Percentiles rank a stretch among this genome's conserved stretches.
Evolutionary conservation across 2,113 vertebrate species (phyloP).

Genomic region (Pelecanoides urinatrix): DNA sequence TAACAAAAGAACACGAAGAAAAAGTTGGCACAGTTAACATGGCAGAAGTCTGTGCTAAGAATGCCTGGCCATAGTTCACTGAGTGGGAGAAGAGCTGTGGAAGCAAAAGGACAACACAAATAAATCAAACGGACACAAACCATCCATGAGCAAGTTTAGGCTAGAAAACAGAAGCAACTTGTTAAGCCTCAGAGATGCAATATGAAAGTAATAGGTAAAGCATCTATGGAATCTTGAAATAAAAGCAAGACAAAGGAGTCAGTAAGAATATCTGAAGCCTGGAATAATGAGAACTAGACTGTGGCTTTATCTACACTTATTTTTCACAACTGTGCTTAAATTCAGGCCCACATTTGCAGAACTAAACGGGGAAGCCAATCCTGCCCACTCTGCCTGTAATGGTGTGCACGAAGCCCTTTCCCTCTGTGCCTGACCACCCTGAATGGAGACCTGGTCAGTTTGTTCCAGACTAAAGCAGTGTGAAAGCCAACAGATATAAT

Average conservation of each 20-base stretch:
- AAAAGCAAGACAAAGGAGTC: not conserved
- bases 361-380: not conserved
- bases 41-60: not conserved
- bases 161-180: not conserved
- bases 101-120: slow-evolving; percentile 5
- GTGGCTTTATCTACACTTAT: not conserved
- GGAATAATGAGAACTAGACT: not conserved
- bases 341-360: not conserved
- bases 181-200: not conserved
- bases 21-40: not conserved
- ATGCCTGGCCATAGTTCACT: not conserved
- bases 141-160: not conserved
- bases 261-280: not conserved
- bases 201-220: not conserved
- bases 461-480: not conserved
- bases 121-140: not conserved
- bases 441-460: not conserved
- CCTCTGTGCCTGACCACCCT: not conserved
- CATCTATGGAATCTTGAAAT: not conserved
- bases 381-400: not conserved
- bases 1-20: not conserved
- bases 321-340: not conserved
- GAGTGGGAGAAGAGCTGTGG: not conserved
- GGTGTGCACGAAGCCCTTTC: not conserved
- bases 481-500: not conserved